Base-by-base conservation (phyloP, 2,797 vertebrate genomes). In the Crenichthys baileyi region DNA sequence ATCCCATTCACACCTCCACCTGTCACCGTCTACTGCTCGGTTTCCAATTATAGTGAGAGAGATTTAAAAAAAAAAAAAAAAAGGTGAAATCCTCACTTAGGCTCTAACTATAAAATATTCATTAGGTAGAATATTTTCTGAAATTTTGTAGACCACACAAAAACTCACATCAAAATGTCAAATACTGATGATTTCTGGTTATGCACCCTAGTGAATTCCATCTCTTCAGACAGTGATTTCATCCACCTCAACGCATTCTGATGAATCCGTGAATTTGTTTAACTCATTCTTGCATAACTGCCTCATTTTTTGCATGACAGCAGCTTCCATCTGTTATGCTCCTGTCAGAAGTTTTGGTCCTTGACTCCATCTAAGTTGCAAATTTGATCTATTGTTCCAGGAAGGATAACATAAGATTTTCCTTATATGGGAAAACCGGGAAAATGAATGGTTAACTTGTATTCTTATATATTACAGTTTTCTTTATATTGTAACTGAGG, bases 1-100 rank as follows among this genome's bases (percentile, higher is more conserved):
- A 88, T 84, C 83, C 81, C 51, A 81, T 87, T 90, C 82, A 83
- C 88, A 83, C 88, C 71, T 39, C 56, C 77, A 29, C 77, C 55
- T 87, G 79, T 78, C 85, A 79, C 72, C 29, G 75, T 76, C 78
- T 29, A 4, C 79, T 61, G 75, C 75, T 77, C 75, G 72, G 55
- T 50, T 72, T 80, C 75, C 79, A 81, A 79, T 82, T 80, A 89
- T 0, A 50, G 31, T 44, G 74, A 39, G 39, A 56, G 74, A 44
- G 3, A 15, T 58, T 39, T 76, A 77, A 86, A 72, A 44, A 86
- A 73, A 44, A 44, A 41, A 44, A 44, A 68, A 68, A 68, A 68
- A 15, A 12, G 13, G 22, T 44, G 39, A 68, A 68, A 68, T 44
- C 39, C 41, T 46, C 65, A n/a, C 65, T 65, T 6, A 36, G 61